Evolutionary conservation across 2,797 vertebrate genomes (phyloP), one percentile per base, ranked within the genome.

Genomic region (Microcaecilia unicolor): DNA sequence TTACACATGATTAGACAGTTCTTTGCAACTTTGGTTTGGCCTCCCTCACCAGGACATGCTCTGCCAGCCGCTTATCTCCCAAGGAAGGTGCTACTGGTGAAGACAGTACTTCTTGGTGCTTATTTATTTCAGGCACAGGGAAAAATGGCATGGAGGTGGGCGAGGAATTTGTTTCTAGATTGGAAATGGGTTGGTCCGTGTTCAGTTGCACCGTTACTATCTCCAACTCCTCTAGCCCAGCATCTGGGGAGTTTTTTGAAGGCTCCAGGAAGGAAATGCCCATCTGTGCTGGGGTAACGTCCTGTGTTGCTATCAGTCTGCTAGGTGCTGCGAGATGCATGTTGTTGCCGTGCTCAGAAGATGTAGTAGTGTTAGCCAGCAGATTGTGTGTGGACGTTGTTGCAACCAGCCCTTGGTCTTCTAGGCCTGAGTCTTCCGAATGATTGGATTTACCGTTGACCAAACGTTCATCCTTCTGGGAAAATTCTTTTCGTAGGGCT

Each of bases 1-100:
- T n/a, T n/a, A n/a, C n/a, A n/a, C n/a, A 13, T 13, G 13, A 5
- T 70, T 54, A 67, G 34, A 34, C 41, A 28, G 49, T 46, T 45
- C 59, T 41, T 12, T 50, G 40, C 16, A 42, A 12, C 51, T 63
- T 61, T 19, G 14, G 19, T 36, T 53, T 29, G n/a, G 26, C 19
- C 10, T 25, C 37, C 11, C 18, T 36, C 16, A 15, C 31, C 8
- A 28, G 24, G 14, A 41, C 23, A 10, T 57, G 55, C 7, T 55
- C 25, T 3, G 47, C 44, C 10, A 22, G 27, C 32, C 42, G 49
- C 22, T 62, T 68, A 15, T 18, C 42, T 7, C 9, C 8, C n/a
- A n/a, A n/a, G n/a, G n/a, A n/a, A n/a, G n/a, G n/a, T n/a, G n/a
- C n/a, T 5, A 13, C 6, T 7, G 2, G 13, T 6, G 5, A 25